These are phyloP conservation scores for Phortica okadai DNA, from an alignment of 2,888 invertebrate species.

Conservation along the genomic window DNA sequence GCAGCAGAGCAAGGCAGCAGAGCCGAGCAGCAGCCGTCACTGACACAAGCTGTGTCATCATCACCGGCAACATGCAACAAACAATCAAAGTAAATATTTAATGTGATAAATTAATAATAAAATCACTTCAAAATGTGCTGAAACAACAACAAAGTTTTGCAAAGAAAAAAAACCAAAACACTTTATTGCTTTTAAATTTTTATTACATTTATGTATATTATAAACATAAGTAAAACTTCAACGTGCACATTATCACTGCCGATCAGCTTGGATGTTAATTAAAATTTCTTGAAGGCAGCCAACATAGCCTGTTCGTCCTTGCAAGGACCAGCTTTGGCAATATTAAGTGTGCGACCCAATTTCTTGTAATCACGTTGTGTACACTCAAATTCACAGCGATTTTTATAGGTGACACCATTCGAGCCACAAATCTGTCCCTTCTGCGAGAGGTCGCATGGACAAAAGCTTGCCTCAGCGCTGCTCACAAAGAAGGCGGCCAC, in stretches of 20 bases:
- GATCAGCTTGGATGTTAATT: neutral
- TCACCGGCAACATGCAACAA: neutral
- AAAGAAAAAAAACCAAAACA: no score
- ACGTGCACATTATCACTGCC: no score
- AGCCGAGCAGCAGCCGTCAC: neutral
- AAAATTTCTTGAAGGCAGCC: neutral
- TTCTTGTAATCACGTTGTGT: slow-evolving; percentile 76
- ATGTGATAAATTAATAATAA: neutral
- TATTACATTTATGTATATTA: neutral
- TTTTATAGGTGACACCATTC: slow-evolving; percentile 94
- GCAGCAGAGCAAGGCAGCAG: neutral
- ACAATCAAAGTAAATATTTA: neutral
- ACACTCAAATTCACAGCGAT: slow-evolving; percentile 97
- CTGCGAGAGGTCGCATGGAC: slow-evolving; percentile 87
- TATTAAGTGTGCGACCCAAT: slow-evolving; percentile 62
- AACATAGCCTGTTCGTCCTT: neutral
- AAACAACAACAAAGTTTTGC: neutral
- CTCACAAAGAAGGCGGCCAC: slow-evolving; percentile 47
- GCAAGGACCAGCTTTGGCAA: slow-evolving; percentile 62
- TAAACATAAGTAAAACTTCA: neutral
- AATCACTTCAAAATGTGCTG: neutral
- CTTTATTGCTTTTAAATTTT: neutral
- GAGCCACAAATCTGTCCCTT: slow-evolving; percentile 94
- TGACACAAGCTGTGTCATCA: no score
- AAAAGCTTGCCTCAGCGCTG: slow-evolving; percentile 77